phyloP scores from a whole-genome alignment of 2,113 vertebrate genomes.

The Pyrgilauda ruficollis region DNA sequence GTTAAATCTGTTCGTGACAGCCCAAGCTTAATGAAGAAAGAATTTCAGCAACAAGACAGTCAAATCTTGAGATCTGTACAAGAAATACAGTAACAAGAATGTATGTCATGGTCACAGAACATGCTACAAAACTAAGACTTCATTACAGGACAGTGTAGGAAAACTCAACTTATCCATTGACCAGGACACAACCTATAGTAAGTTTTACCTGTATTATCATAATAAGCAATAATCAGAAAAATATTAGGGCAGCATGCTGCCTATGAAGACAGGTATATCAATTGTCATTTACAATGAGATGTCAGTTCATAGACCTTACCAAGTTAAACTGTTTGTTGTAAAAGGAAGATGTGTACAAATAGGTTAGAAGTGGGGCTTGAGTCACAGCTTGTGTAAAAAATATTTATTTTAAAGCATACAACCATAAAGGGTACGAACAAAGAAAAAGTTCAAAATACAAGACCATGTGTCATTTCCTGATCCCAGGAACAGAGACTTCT shows the following conservation, averaged over 20 bases:
- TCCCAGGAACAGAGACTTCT: neutral
- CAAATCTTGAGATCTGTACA: neutral
- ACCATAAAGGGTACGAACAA: constrained; percentile 10
- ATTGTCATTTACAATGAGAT: neutral
- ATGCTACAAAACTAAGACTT: neutral
- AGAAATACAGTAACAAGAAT: neutral
- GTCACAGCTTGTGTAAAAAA: neutral
- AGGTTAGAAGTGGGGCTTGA: neutral
- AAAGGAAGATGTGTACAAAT: neutral
- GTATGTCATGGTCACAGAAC: neutral
- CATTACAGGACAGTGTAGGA: neutral
- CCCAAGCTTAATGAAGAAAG: neutral
- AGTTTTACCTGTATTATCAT: neutral
- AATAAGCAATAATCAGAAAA: neutral
- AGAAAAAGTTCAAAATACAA: constrained; percentile 14
- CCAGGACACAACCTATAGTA: neutral
- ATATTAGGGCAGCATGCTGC: neutral
- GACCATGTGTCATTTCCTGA: constrained; percentile 43
- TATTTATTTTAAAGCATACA: constrained; percentile 11
- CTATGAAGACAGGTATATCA: neutral
- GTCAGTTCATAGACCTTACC: neutral
- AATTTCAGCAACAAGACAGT: neutral
- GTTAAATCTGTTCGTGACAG: neutral
- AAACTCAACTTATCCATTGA: neutral
- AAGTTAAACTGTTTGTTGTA: neutral